A percentile compares a stretch with the other conserved stretches of the same genome.
Evolutionary conservation across 2,888 invertebrate species (phyloP).

Genomic region (Rhagonycha fulva): DNA sequence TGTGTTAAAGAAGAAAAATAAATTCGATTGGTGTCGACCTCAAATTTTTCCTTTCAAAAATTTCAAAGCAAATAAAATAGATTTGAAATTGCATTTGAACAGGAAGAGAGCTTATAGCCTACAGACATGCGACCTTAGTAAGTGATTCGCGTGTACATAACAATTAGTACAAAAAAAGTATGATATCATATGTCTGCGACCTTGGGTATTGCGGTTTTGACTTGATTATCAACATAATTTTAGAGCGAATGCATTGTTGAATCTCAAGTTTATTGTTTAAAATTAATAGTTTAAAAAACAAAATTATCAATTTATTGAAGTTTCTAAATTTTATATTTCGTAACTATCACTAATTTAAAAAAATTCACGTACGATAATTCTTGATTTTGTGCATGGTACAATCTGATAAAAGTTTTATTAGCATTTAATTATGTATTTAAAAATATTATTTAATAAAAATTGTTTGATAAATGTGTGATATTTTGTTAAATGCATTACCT

Average conservation of each 20-base stretch:
- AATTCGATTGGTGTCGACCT: not conserved
- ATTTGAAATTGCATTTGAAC: constrained; percentile 13
- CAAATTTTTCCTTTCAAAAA: not conserved
- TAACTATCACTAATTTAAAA: no score
- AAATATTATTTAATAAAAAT: no score
- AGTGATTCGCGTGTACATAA: constrained; percentile 26
- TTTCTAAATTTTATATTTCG: not conserved
- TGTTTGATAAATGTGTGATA: no score
- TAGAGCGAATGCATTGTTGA: not conserved
- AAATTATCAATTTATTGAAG: not conserved
- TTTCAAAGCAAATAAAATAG: not conserved
- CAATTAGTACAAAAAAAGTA: constrained; percentile 30
- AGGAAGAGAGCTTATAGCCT: constrained; percentile 24
- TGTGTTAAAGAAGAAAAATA: not conserved
- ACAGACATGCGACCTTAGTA: constrained; percentile 27
- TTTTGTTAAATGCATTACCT: no score
- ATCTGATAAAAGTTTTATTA: no score
- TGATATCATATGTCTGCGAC: constrained; percentile 32
- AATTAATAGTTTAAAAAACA: not conserved
- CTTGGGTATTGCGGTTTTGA: constrained; percentile 29
- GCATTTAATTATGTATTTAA: no score
- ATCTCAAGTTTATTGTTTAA: not conserved
- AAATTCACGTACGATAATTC: no score
- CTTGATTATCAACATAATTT: constrained; percentile 4
- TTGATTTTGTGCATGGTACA: no score